These are phyloP conservation scores for Drosophila repletoides DNA, from an alignment of 1,140 invertebrate genomes.

Conservation along the genomic window DNA sequence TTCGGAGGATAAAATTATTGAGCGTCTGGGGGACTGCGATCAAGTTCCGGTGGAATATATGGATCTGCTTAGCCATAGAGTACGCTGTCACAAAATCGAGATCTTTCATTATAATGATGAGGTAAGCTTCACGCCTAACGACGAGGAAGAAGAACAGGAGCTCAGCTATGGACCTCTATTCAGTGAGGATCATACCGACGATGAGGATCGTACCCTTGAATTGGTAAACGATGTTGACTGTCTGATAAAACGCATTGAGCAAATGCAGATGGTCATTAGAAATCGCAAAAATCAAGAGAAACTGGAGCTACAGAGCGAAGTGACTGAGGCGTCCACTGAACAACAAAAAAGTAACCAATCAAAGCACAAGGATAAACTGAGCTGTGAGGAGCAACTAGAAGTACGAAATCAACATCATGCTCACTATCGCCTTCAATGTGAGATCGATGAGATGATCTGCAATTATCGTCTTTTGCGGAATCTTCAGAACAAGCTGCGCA, in stretches of 20 bases:
- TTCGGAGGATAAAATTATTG: slow-evolving; percentile 7
- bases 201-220: slow-evolving; percentile 4
- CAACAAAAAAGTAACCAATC: background rate
- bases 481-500: background rate
- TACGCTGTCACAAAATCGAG: slow-evolving; percentile 35
- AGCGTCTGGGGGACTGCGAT: slow-evolving; percentile 15
- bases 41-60: slow-evolving; percentile 31
- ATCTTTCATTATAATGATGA: slow-evolving; percentile 50
- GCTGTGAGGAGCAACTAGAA: slow-evolving; percentile 19
- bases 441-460: slow-evolving; percentile 37
- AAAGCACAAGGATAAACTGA: background rate
- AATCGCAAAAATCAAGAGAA: background rate
- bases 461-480: slow-evolving; percentile 9
- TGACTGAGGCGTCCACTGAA: background rate
- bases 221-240: slow-evolving; percentile 38
- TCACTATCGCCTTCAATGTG: slow-evolving; percentile 33
- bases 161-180: background rate
- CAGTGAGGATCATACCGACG: slow-evolving; percentile 28
- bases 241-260: slow-evolving; percentile 39
- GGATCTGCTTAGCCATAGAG: slow-evolving; percentile 37
- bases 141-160: slow-evolving; percentile 26
- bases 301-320: background rate
- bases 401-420: slow-evolving; percentile 25
- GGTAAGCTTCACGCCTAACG: slow-evolving; percentile 38
- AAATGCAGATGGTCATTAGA: slow-evolving; percentile 45